These are phyloP conservation scores for Delphinus delphis DNA, from an alignment of 2,113 vertebrate genomes.

Conservation along the genomic window DNA sequence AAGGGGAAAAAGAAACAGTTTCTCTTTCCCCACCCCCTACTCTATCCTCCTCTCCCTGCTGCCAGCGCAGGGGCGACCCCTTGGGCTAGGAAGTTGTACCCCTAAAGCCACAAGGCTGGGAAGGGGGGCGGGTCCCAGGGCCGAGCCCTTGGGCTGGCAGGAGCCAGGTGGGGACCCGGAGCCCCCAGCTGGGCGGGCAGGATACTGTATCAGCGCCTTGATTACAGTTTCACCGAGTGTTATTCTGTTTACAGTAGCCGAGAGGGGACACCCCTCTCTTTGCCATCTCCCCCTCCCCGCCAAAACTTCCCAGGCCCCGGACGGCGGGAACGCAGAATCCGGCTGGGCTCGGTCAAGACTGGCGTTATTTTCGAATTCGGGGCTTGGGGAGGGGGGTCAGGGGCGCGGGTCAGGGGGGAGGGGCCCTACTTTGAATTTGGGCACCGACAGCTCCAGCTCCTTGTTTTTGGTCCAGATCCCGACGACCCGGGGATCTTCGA, in stretches of 20 bases:
- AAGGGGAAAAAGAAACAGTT: slow-evolving; percentile 80
- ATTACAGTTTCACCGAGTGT: slow-evolving; percentile 51
- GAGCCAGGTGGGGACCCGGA: not conserved
- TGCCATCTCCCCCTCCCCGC: slow-evolving; percentile 24
- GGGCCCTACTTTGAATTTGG: slow-evolving; percentile 95
- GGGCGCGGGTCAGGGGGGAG: not conserved
- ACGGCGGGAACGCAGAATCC: slow-evolving; percentile 74
- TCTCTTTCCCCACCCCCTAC: slow-evolving; percentile 56
- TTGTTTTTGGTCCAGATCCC: slow-evolving; percentile 98
- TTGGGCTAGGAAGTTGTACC: not conserved
- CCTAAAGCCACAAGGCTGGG: not conserved
- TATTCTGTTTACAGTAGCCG: slow-evolving; percentile 48
- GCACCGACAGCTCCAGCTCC: slow-evolving; percentile 96
- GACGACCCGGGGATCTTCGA: slow-evolving; percentile 96
- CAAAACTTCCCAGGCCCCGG: slow-evolving; percentile 46
- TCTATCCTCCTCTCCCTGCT: not conserved
- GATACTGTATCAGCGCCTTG: slow-evolving; percentile 12
- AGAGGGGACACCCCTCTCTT: slow-evolving; percentile 20
- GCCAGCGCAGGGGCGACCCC: not conserved
- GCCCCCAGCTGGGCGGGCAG: not conserved
- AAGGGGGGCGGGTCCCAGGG: slow-evolving; percentile 52
- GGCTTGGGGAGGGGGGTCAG: not conserved
- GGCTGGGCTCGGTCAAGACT: slow-evolving; percentile 56
- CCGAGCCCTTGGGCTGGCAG: not conserved
- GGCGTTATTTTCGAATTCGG: slow-evolving; percentile 79